These are phyloP conservation scores for Toxotes lorentzi DNA, from an alignment of 2,797 vertebrate genomes.

Conservation along the genomic window DNA sequence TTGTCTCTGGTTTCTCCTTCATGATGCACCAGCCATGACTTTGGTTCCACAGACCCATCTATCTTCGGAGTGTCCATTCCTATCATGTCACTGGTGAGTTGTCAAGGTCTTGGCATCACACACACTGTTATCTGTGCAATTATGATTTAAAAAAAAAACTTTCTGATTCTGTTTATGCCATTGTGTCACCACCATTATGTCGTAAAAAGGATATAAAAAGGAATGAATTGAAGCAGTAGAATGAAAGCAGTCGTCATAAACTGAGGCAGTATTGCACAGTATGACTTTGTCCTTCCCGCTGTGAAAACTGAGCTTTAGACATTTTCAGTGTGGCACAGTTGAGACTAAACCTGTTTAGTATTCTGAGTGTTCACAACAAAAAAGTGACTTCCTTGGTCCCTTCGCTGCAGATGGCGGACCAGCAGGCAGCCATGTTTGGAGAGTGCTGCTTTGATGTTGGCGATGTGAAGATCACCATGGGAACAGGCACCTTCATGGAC, in stretches of 20 bases:
- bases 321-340: background rate
- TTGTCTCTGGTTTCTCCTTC: constrained; percentile 41
- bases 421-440: constrained; percentile 98
- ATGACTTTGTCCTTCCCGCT: background rate
- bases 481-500: constrained; percentile 95
- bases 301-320: background rate
- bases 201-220: background rate
- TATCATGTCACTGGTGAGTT: constrained; percentile 94
- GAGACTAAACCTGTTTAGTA: background rate
- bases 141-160: background rate
- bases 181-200: constrained; percentile 8
- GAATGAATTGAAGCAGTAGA: background rate
- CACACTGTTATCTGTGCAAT: constrained; percentile 23
- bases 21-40: constrained; percentile 85
- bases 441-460: constrained; percentile 95
- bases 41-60: constrained; percentile 89
- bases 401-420: constrained; percentile 91
- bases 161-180: background rate
- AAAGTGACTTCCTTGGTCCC: background rate
- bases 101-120: background rate
- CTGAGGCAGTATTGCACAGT: background rate
- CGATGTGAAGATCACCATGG: constrained; percentile 97
- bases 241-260: background rate
- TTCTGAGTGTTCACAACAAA: constrained; percentile 1
- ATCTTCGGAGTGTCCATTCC: constrained; percentile 92